These are phyloP conservation scores for Glyptemys insculpta DNA, from an alignment of 2,797 vertebrate species.

Conservation along the genomic window DNA sequence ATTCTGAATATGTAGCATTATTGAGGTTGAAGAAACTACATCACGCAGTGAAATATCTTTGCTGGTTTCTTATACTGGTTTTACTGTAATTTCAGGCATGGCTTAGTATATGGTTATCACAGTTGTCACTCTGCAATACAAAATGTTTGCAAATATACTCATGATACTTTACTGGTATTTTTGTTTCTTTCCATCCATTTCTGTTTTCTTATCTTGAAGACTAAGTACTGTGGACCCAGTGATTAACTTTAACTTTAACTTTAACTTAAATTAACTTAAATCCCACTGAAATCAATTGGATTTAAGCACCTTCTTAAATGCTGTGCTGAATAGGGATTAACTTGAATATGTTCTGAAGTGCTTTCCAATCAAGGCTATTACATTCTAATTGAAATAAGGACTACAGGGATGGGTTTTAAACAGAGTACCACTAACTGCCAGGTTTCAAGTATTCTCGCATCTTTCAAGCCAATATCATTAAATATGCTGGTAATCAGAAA, in stretches of 20 bases:
- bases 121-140: neutral
- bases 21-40: neutral
- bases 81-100: neutral
- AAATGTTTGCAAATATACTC: neutral
- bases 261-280: too few species aligned
- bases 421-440: neutral
- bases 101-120: neutral
- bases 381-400: neutral
- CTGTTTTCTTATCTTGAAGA: neutral
- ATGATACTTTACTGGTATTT: neutral
- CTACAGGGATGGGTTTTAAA: neutral
- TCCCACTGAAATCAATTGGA: neutral
- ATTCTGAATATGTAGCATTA: neutral
- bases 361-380: neutral
- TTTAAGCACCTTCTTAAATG: neutral
- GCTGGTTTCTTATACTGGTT: neutral
- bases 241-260: neutral
- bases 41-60: neutral
- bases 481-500: neutral
- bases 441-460: neutral
- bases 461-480: neutral
- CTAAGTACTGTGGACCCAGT: fast-evolving
- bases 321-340: neutral
- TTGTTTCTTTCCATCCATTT: neutral
- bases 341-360: neutral